Conservation (phyloP, 2,113 vertebrate genomes). For the Tupaia tana region DNA sequence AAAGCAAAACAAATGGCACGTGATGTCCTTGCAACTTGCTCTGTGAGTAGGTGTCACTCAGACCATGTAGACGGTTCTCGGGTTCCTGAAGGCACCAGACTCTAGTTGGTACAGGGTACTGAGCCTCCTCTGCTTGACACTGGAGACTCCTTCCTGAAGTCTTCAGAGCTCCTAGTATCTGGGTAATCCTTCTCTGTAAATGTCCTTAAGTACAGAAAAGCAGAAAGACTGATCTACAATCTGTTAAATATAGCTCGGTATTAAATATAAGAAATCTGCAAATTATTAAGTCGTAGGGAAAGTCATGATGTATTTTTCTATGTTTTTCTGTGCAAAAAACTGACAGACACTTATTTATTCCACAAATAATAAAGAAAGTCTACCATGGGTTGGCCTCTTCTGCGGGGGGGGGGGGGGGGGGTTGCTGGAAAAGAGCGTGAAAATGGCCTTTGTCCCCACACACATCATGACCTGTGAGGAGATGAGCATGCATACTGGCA, state of each 20-base stretch:
- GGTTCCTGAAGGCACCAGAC: not conserved
- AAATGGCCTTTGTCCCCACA: not conserved
- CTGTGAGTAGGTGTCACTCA: not conserved
- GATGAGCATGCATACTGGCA: not conserved
- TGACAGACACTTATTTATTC: not conserved
- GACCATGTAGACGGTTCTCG: not conserved
- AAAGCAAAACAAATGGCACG: not conserved
- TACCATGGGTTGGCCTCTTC: not conserved
- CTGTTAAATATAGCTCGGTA: not conserved
- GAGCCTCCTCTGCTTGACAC: not conserved
- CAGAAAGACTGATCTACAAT: not conserved
- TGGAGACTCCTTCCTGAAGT: not conserved
- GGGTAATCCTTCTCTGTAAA: not conserved
- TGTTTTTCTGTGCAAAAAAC: not conserved
- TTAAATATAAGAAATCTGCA: not conserved
- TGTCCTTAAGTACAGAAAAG: not conserved
- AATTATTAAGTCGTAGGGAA: not conserved
- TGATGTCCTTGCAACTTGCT: not conserved
- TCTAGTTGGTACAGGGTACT: not conserved
- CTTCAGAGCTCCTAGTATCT: not conserved
- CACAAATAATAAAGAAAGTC: not conserved
- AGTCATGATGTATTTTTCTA: too few relatives aligned
- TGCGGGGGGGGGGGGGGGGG: not conserved
- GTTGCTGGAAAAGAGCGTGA: not conserved
- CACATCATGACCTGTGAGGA: not conserved